Base-by-base conservation (phyloP, 2,888 invertebrate genomes). In the Machimus atricapillus region DNA sequence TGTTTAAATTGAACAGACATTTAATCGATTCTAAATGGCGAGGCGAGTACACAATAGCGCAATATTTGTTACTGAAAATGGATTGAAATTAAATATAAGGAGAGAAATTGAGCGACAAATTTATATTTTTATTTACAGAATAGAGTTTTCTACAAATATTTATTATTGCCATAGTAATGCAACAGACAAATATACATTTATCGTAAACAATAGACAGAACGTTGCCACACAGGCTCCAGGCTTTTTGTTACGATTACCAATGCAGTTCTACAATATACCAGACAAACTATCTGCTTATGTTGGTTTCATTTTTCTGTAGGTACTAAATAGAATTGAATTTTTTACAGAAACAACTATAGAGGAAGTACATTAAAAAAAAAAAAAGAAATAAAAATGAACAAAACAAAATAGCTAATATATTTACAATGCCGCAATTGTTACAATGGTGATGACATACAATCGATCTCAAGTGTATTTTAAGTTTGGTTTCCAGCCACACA, bases 41-140 rank as follows among this genome's bases (percentile, higher is more conserved):
- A 82, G 23, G 46, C 37, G 56, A 74, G 43, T 73, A 85, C 73
- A 87, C 78, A 85, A 79, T 88, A 87, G 87, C 87, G 86, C 83
- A 83, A 88, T 85, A 85, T 87, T 87, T 85, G 76, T 86, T 77
- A 56, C 52, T 77, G 74, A 76, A 56, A 40, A 86, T 77, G 46
- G 46, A 86, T 56, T 74, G 74, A 86, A 86, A 85, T 74, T 87
- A 87, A 82, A 82, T 81, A 87, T 52, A 87, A 81, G 58, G 16
- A 85, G 74, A 85, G 40, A 74, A 85, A 74, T 85, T 73, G 74
- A 85, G 19, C 85, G 43, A 85, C 23, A 74, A 85, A 74, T 82
- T 87, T 86, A 88, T 87, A 88, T 87, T 86, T 85, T 88, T 88
- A 87, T 88, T 89, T 88, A 88, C 88, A 88, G 88, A 85, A 85